Evolutionary conservation across 2,113 vertebrate species (phyloP).

Genomic region (Atractosteus spatula): DNA sequence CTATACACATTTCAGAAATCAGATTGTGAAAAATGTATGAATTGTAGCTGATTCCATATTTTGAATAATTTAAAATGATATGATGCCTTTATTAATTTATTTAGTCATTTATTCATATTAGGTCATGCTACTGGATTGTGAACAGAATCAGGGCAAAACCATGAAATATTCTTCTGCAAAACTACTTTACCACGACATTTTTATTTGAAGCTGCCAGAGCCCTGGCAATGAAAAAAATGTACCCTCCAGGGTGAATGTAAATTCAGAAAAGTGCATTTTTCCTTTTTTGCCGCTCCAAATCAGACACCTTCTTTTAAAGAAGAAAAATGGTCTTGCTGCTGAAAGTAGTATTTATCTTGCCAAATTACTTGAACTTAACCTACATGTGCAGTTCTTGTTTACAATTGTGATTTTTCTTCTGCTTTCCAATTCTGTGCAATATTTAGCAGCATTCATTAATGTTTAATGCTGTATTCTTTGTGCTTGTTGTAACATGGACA

Average conservation of each 20-base stretch:
- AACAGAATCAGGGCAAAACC: not conserved
- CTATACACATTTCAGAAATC: not conserved
- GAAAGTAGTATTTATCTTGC: not conserved
- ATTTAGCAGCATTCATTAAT: not conserved
- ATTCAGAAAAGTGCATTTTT: not conserved
- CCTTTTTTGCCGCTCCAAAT: not conserved
- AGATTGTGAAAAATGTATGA: not conserved
- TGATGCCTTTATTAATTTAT: not conserved
- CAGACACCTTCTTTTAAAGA: not conserved
- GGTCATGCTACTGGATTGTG: not conserved
- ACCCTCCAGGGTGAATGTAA: slow-evolving; percentile 1
- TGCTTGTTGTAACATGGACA: not conserved
- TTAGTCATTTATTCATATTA: not conserved
- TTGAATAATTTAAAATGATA: too few species aligned
- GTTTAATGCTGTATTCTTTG: not conserved
- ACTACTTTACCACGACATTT: not conserved
- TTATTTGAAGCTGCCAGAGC: not conserved
- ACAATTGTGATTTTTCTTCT: not conserved
- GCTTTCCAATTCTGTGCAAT: not conserved
- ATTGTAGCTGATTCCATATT: not conserved
- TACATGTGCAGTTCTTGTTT: not conserved
- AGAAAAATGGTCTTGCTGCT: not conserved
- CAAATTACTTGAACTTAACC: not conserved
- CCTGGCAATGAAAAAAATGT: not conserved
- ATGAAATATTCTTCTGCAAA: not conserved